Evolutionary conservation across 2,888 invertebrate species (phyloP), one percentile per base, ranked within the genome.

Genomic region (Ophion ellenae): DNA sequence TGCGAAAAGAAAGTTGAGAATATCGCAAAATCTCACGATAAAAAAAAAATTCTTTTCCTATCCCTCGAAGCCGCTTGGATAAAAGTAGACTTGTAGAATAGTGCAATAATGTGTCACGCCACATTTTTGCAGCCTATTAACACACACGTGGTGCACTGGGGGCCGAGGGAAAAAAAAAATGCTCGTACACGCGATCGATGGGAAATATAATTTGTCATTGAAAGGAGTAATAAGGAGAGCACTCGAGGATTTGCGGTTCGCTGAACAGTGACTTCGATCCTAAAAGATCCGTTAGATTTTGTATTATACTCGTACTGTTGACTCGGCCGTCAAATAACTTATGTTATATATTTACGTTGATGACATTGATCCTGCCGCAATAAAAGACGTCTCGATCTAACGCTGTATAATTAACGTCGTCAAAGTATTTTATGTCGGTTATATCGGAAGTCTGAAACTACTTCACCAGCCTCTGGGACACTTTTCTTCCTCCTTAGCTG

Each of bases 211-310:
- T 87, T 87, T 87, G 86, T 79, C 86, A 81, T 71, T 78, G 76
- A 74, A 63, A 75, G 14, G 69, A 66, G 79, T 81, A 83, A 84
- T 81, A 87, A 87, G 40, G 79, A 87, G 76, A 87, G 63, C 53
- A 53, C 73, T 74, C 57, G 74, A 84, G 90, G 91, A 91, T 88
- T 89, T 74, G 86, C 91, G 91, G 89, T 90, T 89, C 90, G 88
- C 77, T 89, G 90, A 87, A 87, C 88, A 82, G 84, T 82, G 79
- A 85, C 74, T 81, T 24, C 63, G 74, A 85, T 36, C 80, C 79
- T 75, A 81, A 78, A 59, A 83, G 75, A 89, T 85, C 90, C 90
- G 91, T 91, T 91, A 91, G 87, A 83, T 84, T 82, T 85, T 67
- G 45, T 20, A 71, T 70, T 70, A 63, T 74, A 66, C n/a, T 57